Percentiles rank a stretch among this genome's conserved stretches.
phyloP scores from a whole-genome alignment of 2,797 vertebrate species.

The Emydoidea blandingii region DNA sequence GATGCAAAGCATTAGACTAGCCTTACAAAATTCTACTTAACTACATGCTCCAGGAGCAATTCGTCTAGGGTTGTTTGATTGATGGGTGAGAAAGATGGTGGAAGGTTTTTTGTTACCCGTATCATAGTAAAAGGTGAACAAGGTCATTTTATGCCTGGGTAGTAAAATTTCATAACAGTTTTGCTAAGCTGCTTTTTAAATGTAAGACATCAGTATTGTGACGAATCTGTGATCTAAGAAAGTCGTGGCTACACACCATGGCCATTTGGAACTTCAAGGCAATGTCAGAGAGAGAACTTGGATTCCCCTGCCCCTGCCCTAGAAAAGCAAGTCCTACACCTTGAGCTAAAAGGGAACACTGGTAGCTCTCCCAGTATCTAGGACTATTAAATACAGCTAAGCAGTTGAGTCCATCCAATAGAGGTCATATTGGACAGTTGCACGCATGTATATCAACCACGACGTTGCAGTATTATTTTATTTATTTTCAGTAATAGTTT shows the following conservation, averaged over 20 bases:
- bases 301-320: neutral
- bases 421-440: slow-evolving; percentile 59
- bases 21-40: neutral
- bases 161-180: neutral
- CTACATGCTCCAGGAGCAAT: neutral
- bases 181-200: neutral
- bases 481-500: rapidly evolving
- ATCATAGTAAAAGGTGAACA: neutral
- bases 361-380: rapidly evolving
- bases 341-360: too few species aligned
- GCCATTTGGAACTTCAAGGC: neutral
- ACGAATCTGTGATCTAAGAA: neutral
- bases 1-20: neutral
- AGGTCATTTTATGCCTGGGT: neutral
- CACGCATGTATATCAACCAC: rapidly evolving
- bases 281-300: neutral
- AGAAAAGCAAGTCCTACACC: too few species aligned
- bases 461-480: rapidly evolving
- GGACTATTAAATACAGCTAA: neutral
- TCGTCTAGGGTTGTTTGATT: neutral
- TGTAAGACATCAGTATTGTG: neutral
- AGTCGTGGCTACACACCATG: neutral
- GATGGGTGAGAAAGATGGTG: neutral
- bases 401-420: slow-evolving; percentile 26
- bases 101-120: neutral